phyloP scores from a whole-genome alignment of 1,140 invertebrate genomes.

The Drosophila albomicans region DNA sequence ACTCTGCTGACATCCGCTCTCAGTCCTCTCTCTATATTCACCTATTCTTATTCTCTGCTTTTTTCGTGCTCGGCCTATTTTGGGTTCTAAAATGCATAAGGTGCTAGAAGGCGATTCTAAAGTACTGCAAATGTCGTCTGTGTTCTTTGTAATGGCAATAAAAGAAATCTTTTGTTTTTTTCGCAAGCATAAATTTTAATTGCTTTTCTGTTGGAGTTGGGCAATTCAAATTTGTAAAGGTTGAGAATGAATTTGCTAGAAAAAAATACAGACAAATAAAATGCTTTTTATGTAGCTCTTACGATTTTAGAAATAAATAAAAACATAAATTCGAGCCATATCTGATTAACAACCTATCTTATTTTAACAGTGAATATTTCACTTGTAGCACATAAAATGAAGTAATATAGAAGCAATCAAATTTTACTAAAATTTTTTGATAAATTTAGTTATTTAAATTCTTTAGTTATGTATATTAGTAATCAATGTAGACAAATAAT shows the following conservation, averaged over 20 bases:
- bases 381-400: too few relatives aligned
- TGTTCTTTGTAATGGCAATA: slow-evolving; percentile 18
- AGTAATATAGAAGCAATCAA: too few relatives aligned
- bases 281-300: too few relatives aligned
- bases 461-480: too few relatives aligned
- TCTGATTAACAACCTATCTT: too few relatives aligned
- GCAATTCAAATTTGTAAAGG: slow-evolving; percentile 13
- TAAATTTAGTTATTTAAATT: too few relatives aligned
- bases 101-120: slow-evolving; percentile 19
- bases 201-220: slow-evolving; percentile 10
- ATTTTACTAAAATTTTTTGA: too few relatives aligned
- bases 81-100: slow-evolving; percentile 59
- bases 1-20: not conserved
- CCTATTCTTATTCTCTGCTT: slow-evolving; percentile 62
- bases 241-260: not conserved
- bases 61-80: slow-evolving; percentile 34
- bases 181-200: slow-evolving; percentile 18
- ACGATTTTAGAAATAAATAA: too few relatives aligned
- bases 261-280: too few relatives aligned
- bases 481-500: too few relatives aligned
- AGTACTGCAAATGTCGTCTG: slow-evolving; percentile 3
- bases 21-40: not conserved
- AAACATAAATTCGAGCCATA: too few relatives aligned
- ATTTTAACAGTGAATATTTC: too few relatives aligned
- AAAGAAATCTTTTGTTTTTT: slow-evolving; percentile 5